Percentiles rank a stretch among this genome's conserved stretches.
phyloP scores from a whole-genome alignment of 2,113 vertebrate species.

The Clinocottus analis region DNA sequence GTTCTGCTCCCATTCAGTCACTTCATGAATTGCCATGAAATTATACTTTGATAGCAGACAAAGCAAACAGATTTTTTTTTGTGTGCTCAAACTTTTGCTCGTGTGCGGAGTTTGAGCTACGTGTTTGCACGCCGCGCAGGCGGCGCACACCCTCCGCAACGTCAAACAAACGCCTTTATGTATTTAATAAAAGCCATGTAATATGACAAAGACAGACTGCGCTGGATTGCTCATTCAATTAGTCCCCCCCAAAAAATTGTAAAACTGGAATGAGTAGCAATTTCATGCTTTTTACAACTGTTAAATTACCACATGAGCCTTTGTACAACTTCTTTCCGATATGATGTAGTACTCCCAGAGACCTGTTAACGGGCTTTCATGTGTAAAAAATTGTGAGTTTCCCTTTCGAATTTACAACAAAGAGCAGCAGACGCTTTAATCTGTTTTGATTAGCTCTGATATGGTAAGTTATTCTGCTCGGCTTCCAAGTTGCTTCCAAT shows the following conservation, averaged over 20 bases:
- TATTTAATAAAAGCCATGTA: neutral
- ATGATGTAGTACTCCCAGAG: neutral
- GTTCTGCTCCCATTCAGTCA: neutral
- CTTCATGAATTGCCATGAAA: neutral
- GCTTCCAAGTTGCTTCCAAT: neutral
- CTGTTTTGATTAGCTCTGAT: neutral
- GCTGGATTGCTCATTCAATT: neutral
- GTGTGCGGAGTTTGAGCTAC: neutral
- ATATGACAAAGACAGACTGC: neutral
- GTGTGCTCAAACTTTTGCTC: conserved; percentile 1
- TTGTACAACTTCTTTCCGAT: neutral
- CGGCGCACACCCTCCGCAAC: neutral
- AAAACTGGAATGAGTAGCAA: neutral
- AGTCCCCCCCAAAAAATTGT: neutral
- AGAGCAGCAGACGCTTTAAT: neutral
- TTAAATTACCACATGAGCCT: neutral
- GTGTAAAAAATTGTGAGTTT: neutral
- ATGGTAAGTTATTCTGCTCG: neutral
- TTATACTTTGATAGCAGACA: neutral
- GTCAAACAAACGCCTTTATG: neutral
- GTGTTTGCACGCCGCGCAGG: neutral
- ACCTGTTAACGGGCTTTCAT: neutral
- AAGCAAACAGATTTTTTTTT: neutral
- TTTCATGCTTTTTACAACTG: neutral
- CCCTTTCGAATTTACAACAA: neutral